phyloP scores from a whole-genome alignment of 1,140 invertebrate species.

The Pseudachorutes palmiensis region DNA sequence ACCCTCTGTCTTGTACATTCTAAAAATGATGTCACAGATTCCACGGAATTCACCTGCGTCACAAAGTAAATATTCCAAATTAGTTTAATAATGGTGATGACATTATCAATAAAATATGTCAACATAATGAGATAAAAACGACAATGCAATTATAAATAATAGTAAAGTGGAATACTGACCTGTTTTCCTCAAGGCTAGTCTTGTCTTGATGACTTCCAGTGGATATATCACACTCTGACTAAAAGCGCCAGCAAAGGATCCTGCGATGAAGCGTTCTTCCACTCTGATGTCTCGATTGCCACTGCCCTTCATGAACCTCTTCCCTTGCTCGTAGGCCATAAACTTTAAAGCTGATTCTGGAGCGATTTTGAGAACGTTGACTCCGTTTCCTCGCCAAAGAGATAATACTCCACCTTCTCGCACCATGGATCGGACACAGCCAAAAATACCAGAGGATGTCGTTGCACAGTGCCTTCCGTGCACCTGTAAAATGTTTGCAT shows the following conservation, averaged over 20 bases:
- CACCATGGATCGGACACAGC: slow-evolving; percentile 69
- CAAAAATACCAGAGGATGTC: slow-evolving; percentile 31
- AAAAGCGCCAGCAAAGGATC: slow-evolving; percentile 87
- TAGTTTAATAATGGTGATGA: background rate
- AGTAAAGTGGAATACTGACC: slow-evolving; percentile 39
- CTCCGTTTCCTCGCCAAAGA: slow-evolving; percentile 76
- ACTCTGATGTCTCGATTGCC: slow-evolving; percentile 67
- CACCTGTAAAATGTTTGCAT: slow-evolving; percentile 48
- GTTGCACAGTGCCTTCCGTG: slow-evolving; percentile 57
- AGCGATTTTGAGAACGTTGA: slow-evolving; percentile 94
- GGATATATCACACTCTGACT: slow-evolving; percentile 96
- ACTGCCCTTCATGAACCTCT: slow-evolving; percentile 63
- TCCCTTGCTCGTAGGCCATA: slow-evolving; percentile 93
- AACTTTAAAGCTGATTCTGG: slow-evolving; percentile 97
- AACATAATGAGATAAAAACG: background rate
- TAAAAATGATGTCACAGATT: slow-evolving; percentile 77
- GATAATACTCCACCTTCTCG: slow-evolving; percentile 74
- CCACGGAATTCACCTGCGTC: slow-evolving; percentile 78
- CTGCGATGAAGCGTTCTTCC: slow-evolving; percentile 84
- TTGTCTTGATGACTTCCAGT: slow-evolving; percentile 92
- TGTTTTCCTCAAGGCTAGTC: slow-evolving; percentile 88
- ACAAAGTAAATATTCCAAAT: slow-evolving; percentile 17
- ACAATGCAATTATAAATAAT: background rate
- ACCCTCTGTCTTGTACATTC: slow-evolving; percentile 82
- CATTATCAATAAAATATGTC: no score